These are phyloP conservation scores for Bubalus kerabau DNA, from an alignment of 2,113 vertebrate species.

Conservation along the genomic window DNA sequence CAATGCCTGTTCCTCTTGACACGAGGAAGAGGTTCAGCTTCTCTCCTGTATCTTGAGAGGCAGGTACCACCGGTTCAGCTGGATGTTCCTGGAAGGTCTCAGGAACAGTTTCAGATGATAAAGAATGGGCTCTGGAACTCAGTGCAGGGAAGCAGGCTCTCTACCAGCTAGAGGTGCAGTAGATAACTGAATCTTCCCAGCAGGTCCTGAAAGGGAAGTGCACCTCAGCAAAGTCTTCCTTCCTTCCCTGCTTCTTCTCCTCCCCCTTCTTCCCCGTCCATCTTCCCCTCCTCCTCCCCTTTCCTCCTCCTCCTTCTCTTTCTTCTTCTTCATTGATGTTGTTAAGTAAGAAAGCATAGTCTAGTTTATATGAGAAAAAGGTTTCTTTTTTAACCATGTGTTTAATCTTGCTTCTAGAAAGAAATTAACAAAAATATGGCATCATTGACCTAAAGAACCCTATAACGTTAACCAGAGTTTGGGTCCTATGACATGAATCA, in stretches of 20 bases:
- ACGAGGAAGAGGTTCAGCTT: neutral
- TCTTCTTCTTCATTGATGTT: too few species aligned
- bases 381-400: neutral
- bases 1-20: neutral
- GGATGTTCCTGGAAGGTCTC: neutral
- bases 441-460: neutral
- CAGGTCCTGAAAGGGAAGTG: neutral
- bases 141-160: neutral
- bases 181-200: neutral
- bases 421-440: neutral
- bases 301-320: neutral
- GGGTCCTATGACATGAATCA: neutral
- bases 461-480: neutral
- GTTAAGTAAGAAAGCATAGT: neutral
- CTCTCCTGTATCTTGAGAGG: too few species aligned
- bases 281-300: neutral
- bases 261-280: accelerated
- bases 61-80: neutral
- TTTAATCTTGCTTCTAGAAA: neutral
- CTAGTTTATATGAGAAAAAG: neutral
- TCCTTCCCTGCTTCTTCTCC: neutral
- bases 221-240: neutral
- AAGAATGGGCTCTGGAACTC: neutral
- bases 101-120: neutral
- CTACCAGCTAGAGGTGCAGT: neutral